These are phyloP conservation scores for Heliconius sara DNA, from an alignment of 2,888 invertebrate genomes.

Conservation along the genomic window DNA sequence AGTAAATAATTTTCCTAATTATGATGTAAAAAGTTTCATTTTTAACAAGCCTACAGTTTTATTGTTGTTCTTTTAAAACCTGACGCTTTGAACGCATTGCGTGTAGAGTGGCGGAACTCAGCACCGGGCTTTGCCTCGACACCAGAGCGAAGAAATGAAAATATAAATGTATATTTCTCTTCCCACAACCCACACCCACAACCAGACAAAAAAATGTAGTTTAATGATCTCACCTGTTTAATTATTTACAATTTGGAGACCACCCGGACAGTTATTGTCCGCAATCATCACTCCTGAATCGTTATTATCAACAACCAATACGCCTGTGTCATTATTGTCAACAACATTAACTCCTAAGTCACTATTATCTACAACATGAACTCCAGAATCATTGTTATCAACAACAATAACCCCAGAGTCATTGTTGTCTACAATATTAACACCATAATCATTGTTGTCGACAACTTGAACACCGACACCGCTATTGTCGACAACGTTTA, in stretches of 20 bases:
- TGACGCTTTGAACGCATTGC: too few relatives aligned
- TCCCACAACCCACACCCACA: too few relatives aligned
- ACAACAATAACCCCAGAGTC: constrained; percentile 29
- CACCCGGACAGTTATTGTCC: constrained; percentile 5
- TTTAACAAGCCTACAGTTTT: too few relatives aligned
- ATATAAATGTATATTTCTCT: too few relatives aligned
- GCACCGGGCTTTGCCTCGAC: too few relatives aligned
- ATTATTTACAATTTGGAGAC: constrained; percentile 3
- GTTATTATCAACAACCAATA: constrained; percentile 5
- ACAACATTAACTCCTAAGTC: constrained; percentile 34
- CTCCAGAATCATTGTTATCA: constrained; percentile 38
- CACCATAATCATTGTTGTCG: constrained; percentile 18
- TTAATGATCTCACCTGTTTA: not conserved
- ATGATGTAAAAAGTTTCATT: too few relatives aligned
- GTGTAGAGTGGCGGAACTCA: too few relatives aligned
- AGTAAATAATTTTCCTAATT: too few relatives aligned
- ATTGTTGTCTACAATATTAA: constrained; percentile 32
- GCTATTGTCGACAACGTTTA: constrained; percentile 35
- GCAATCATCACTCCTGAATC: constrained; percentile 9
- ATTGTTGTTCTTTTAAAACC: too few relatives aligned
- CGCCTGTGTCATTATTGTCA: constrained; percentile 24
- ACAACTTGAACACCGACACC: constrained; percentile 34
- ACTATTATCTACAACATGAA: constrained; percentile 35
- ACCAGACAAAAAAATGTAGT: not conserved
- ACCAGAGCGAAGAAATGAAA: too few relatives aligned